phyloP scores from a whole-genome alignment of 1,140 invertebrate species.

The Drosophila gunungcola region DNA sequence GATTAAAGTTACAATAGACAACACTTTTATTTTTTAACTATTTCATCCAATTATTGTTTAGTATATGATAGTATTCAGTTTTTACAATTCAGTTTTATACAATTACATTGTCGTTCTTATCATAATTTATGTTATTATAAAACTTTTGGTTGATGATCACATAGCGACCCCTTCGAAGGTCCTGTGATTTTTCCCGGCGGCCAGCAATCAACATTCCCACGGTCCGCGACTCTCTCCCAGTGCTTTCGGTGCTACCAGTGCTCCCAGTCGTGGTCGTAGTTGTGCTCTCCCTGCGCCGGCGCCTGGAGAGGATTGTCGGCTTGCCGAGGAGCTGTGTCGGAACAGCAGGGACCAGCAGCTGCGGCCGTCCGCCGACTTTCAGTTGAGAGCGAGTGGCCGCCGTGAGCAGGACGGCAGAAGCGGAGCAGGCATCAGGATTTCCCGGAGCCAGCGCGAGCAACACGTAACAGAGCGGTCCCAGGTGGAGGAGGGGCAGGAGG shows the following conservation, averaged over 20 bases:
- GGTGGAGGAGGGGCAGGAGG: constrained; percentile 10
- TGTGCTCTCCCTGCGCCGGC: constrained; percentile 44
- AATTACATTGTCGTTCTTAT: neutral
- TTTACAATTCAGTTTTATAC: neutral
- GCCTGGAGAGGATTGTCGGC: constrained; percentile 37
- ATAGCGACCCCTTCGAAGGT: constrained; percentile 10
- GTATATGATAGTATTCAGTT: too few species aligned
- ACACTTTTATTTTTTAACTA: too few species aligned
- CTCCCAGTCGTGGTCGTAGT: too few species aligned
- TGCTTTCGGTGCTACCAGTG: too few species aligned
- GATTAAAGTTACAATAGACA: too few species aligned
- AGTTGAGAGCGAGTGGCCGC: constrained; percentile 74
- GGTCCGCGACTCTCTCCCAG: constrained; percentile 1
- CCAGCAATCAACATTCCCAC: constrained; percentile 10
- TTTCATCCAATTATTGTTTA: too few species aligned
- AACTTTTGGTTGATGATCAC: constrained; percentile 5
- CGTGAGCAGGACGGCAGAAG: constrained; percentile 61
- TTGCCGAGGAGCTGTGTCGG: constrained; percentile 11
- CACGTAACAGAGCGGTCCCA: constrained; percentile 48
- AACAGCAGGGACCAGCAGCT: constrained; percentile 30
- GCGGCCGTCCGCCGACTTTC: constrained; percentile 26
- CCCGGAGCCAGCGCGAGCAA: constrained; percentile 33
- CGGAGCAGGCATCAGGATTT: constrained; percentile 28
- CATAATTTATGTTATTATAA: too few species aligned
- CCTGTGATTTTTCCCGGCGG: constrained; percentile 30